phyloP scores from a whole-genome alignment of 1,140 invertebrate species.

The Drosophila mayri region DNA sequence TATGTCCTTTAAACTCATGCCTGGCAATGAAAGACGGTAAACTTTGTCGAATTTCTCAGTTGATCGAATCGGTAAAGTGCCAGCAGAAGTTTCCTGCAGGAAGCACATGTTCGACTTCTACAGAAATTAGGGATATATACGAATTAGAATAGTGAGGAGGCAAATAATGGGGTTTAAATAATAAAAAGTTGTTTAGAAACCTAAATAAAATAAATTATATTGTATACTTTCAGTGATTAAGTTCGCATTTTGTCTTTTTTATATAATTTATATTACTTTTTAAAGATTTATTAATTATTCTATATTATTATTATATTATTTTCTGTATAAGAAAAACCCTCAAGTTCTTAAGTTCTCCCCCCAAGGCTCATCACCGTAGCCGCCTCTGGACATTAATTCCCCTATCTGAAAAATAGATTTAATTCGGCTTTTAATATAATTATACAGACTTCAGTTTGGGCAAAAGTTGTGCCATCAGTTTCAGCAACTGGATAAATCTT shows the following conservation, averaged over 20 bases:
- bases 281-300: no score
- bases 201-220: background rate
- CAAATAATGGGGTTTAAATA: background rate
- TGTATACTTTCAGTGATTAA: background rate
- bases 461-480: slow-evolving; percentile 44
- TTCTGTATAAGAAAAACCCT: background rate
- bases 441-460: slow-evolving; percentile 16
- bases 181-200: background rate
- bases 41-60: slow-evolving; percentile 22
- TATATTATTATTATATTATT: background rate
- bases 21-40: slow-evolving; percentile 15
- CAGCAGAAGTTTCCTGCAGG: slow-evolving; percentile 6
- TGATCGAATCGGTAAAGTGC: slow-evolving; percentile 34
- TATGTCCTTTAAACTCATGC: slow-evolving; percentile 11
- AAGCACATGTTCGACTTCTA: slow-evolving; percentile 30
- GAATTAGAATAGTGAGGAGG: no score
- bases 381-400: slow-evolving; percentile 6
- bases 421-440: slow-evolving; percentile 30
- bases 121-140: background rate
- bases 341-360: background rate
- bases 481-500: slow-evolving; percentile 30
- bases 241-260: no score
- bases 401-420: slow-evolving; percentile 10
- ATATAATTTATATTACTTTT: background rate
- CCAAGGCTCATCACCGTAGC: background rate